Conservation (phyloP, 2,113 vertebrate genomes). For the Pteruthius melanotis region DNA sequence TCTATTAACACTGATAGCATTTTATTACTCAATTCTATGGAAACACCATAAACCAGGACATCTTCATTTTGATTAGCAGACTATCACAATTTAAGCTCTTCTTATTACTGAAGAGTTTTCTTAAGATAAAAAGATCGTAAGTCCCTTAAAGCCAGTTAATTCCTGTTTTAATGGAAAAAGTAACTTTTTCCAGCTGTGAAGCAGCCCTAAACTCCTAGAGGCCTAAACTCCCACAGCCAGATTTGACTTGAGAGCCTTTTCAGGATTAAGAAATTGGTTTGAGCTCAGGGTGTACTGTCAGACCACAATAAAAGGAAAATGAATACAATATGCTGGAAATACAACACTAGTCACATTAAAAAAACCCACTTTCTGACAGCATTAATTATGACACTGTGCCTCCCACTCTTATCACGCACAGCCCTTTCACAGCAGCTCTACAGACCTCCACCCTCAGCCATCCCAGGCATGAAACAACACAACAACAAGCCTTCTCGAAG, state of each 20-base stretch:
- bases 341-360: not conserved
- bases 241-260: slow-evolving; percentile 23
- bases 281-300: slow-evolving; percentile 39
- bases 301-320: slow-evolving; percentile 60
- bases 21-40: not conserved
- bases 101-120: not conserved
- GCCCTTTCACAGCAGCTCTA: not conserved
- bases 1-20: not conserved
- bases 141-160: slow-evolving; percentile 16
- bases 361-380: slow-evolving; percentile 19
- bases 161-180: slow-evolving; percentile 23
- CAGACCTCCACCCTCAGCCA: slow-evolving; percentile 31
- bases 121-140: not conserved
- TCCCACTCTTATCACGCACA: slow-evolving; percentile 34
- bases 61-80: slow-evolving; percentile 15
- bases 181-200: slow-evolving; percentile 41
- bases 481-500: not conserved
- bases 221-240: slow-evolving; percentile 7
- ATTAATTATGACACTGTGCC: slow-evolving; percentile 45
- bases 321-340: slow-evolving; percentile 52
- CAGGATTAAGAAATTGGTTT: slow-evolving; percentile 32
- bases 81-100: slow-evolving; percentile 2
- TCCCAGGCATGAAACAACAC: not conserved
- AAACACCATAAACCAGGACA: not conserved
- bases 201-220: not conserved